These are phyloP conservation scores for Lineus longissimus DNA, from an alignment of 1,140 invertebrate species.

Conservation along the genomic window DNA sequence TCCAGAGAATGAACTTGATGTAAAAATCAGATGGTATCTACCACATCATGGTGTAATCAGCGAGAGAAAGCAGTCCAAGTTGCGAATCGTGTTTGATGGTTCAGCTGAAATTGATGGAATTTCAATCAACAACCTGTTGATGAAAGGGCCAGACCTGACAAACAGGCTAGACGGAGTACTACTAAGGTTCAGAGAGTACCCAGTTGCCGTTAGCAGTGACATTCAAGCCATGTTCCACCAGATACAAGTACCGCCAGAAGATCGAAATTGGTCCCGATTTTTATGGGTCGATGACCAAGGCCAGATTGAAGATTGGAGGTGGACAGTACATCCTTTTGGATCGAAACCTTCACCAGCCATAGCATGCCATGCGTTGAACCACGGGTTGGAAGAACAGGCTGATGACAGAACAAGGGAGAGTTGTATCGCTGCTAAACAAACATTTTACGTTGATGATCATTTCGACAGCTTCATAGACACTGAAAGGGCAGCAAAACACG, in stretches of 20 bases:
- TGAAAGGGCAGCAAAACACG: too few species aligned
- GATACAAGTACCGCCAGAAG: neutral
- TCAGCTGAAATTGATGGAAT: conserved; percentile 7
- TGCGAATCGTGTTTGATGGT: neutral
- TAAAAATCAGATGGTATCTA: neutral
- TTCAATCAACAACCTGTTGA: conserved; percentile 23
- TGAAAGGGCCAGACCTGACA: conserved; percentile 43
- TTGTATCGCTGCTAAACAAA: too few species aligned
- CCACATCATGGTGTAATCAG: neutral
- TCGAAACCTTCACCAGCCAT: neutral
- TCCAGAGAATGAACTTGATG: neutral
- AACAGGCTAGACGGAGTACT: conserved; percentile 20
- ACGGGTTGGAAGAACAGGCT: too few species aligned
- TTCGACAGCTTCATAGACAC: too few species aligned
- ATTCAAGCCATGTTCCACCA: neutral
- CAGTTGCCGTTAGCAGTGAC: conserved; percentile 13
- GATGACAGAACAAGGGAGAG: too few species aligned
- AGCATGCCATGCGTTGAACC: too few species aligned
- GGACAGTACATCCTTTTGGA: conserved; percentile 9
- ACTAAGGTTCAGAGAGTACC: conserved; percentile 14
- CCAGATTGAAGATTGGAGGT: neutral
- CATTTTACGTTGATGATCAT: too few species aligned
- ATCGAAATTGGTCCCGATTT: neutral
- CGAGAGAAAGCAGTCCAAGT: neutral
- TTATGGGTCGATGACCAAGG: neutral